Base-by-base conservation (phyloP, 2,113 vertebrate genomes). In the Xiphophorus couchianus region DNA sequence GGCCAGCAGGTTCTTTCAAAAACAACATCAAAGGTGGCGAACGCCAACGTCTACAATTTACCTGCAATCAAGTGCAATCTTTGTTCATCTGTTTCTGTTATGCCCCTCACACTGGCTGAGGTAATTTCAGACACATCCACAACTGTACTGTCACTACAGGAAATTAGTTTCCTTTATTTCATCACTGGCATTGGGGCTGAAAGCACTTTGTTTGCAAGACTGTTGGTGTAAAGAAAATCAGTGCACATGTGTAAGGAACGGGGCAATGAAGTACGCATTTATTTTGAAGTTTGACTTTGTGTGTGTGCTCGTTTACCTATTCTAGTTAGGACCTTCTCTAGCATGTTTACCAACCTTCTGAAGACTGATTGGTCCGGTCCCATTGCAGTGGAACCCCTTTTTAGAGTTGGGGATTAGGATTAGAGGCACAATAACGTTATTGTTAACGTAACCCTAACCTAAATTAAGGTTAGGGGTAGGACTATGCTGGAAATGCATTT, bases 11-110 rank as follows among this genome's bases (percentile, higher is more conserved):
- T 85, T 83, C 86, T 86, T 89, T 89, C 87, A 88, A 80, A 78
- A 85, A 78, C 86, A 74, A 70, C 82, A 76, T 84, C 76, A 88
- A 71, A 86, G 76, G 69, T 72, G 71, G 69, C 72, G 69, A 86
- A 80, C 78, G 84, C 69, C 74, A 87, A 84, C 85, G 82, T 85
- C 81, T 22, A 77, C 83, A 78, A 83, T 91, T 91, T 90, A 91
- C 84, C 78, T 88, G 73, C 90, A 91, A 91, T 93, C 90, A 91
- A 90, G 90, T 70, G 73, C 88, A 89, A 91, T 93, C 88, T 89
- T 65, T 62, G 80, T 74, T 82, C 66, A 76, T 86, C 74, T 82
- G 69, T 81, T 88, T 84, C 64, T 82, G 69, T 71, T 65, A 75
- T 76, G 74, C 66, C 71, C 68, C 62, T 77, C 66, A 76, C 78